Conservation (phyloP, 1,140 invertebrate genomes). For the Sogatella furcifera region DNA sequence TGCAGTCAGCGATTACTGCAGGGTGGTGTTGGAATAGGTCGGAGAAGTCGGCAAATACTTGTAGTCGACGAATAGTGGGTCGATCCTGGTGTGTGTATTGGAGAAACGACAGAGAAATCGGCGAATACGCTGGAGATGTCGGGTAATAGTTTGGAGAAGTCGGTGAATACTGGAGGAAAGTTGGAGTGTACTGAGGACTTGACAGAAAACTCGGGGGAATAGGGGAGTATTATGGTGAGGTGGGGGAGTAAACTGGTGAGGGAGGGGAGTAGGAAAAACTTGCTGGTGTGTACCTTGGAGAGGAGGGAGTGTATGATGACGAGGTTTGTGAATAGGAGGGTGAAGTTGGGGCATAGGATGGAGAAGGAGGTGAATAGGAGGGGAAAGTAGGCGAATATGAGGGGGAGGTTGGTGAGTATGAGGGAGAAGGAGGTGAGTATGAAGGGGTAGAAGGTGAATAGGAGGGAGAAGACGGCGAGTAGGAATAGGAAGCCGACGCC, state of each 20-base stretch:
- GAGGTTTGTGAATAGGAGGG: conserved; percentile 62
- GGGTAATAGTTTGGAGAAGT: conserved; percentile 75
- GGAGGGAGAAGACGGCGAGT: conserved; percentile 64
- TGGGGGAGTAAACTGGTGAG: conserved; percentile 64
- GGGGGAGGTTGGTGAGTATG: conserved; percentile 60
- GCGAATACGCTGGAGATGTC: conserved; percentile 60
- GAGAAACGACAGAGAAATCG: conserved; percentile 50
- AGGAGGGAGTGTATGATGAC: conserved; percentile 54
- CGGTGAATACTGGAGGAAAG: conserved; percentile 72
- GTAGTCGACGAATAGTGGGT: conserved; percentile 69
- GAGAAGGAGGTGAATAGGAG: conserved; percentile 58
- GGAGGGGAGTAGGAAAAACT: conserved; percentile 67
- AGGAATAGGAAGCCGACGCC: conserved; percentile 60
- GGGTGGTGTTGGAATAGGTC: conserved; percentile 58
- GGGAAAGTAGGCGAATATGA: conserved; percentile 57
- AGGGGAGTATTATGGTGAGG: conserved; percentile 68
- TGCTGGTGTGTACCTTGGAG: conserved; percentile 48
- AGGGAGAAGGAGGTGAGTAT: conserved; percentile 64
- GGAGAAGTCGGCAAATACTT: conserved; percentile 78
- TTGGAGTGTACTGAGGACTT: conserved; percentile 70
- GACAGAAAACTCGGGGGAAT: conserved; percentile 63
- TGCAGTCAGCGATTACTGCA: conserved; percentile 63
- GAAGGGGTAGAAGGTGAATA: conserved; percentile 66
- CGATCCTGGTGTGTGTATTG: conserved; percentile 45
- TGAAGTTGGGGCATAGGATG: conserved; percentile 58